Percentiles rank a stretch among this genome's conserved stretches.
Conservation (phyloP, 1,140 invertebrate genomes). For the Lepidurus arcticus region DNA sequence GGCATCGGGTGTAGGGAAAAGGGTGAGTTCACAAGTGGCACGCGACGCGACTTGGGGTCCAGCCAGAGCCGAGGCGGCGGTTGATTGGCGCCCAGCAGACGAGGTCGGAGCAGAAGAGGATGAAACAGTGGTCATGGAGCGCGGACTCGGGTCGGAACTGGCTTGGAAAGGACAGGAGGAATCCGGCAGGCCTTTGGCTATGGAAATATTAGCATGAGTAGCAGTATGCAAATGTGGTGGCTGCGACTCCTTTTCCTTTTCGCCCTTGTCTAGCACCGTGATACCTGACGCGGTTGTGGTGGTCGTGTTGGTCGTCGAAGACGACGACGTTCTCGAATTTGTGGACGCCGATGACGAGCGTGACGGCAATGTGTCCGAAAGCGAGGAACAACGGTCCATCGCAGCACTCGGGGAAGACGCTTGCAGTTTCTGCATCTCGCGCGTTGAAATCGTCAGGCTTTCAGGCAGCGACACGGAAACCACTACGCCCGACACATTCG, state of each 20-base stretch:
- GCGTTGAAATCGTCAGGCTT: background rate
- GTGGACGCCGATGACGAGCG: background rate
- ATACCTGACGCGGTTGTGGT: background rate
- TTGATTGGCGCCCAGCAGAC: background rate
- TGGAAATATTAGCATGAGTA: conserved; percentile 15
- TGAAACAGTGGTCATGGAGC: background rate
- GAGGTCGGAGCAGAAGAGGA: background rate
- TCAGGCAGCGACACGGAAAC: background rate
- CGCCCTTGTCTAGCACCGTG: background rate
- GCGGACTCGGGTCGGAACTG: conserved; percentile 20
- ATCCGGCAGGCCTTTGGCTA: conserved; percentile 16
- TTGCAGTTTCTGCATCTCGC: conserved; percentile 25
- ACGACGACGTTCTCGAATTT: background rate
- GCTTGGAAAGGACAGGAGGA: background rate
- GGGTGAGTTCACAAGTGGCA: conserved; percentile 17
- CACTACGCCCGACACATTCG: conserved; percentile 26
- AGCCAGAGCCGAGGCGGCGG: background rate
- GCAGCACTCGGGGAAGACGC: background rate
- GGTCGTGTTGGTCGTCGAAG: background rate
- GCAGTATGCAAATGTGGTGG: background rate
- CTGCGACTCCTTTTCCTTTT: background rate
- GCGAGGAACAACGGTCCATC: background rate
- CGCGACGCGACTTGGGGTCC: conserved; percentile 6
- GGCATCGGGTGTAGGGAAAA: background rate
- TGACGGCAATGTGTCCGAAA: background rate